Evolutionary conservation across 30 jellyfish, hydroid and myxozoan genomes (phyloP), one percentile per base, ranked within the genome.

Genomic region (Turritopsis dohrnii): DNA sequence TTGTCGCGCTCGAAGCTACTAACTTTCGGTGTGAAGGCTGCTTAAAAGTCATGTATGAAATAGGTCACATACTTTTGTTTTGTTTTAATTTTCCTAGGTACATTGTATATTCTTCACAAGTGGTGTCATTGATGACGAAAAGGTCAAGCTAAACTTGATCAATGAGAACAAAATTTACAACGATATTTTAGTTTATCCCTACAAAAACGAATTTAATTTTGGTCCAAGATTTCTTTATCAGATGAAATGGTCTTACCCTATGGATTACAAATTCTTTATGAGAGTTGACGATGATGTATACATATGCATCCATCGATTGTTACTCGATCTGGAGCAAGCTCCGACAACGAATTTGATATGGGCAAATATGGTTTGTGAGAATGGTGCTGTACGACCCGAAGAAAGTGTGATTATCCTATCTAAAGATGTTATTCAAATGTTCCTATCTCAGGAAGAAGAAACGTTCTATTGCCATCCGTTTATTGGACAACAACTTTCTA

Each of bases 401-500:
- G 96, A 87, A 65, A 91, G 97, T 75, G 21, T 88, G 22, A 91
- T 91, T 7, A 26, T 91, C 65, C 52, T 91, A 20, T 86, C 97
- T 8, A 85, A 86, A 29, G 97, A 91, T 80, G 54, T 91, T 18
- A 89, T 87, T n/a, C 89, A 83, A 71, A 30, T 65, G 24, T 91
- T 91, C 71, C 84, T 91, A 7, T 76, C 84, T 26, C 97, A 91
- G 74, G 83, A 83, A 65, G 89, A 94, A 1, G 52, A 52, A 21
- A 30, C 54, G n/a, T 66, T 91, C 26, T 65, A 29, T 22, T 87
- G 97, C 89, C 97, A 91, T 74, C 96, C 96, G 8, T 84, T 89
- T 89, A 96, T 93, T 19, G 96, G 87, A 65, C 97, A 91, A 54
- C 81, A 84, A 94, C 86, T 91, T 16, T 96, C 90, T 1, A 52